These are phyloP conservation scores for Pangasius krempfi DNA, from an alignment of 2,797 vertebrate genomes.

Conservation along the genomic window DNA sequence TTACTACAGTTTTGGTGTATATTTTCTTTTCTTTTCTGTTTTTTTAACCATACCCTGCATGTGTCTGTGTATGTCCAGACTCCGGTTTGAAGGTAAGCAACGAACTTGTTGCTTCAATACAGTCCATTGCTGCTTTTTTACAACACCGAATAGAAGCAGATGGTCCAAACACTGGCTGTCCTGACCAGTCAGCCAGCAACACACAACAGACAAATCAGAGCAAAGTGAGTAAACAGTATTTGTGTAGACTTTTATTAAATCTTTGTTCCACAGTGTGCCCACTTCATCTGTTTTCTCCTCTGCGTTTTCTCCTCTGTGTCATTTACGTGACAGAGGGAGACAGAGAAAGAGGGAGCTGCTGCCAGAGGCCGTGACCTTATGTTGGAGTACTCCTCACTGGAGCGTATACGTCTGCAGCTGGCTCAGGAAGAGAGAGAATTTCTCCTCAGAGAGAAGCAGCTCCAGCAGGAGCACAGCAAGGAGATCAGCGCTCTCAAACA, in stretches of 20 bases:
- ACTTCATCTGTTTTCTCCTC: neutral
- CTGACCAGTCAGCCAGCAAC: conserved; percentile 27
- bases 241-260: neutral
- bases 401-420: conserved; percentile 73
- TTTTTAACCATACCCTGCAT: neutral
- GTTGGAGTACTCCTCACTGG: conserved; percentile 59
- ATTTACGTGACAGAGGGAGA: conserved; percentile 47
- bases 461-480: conserved; percentile 73
- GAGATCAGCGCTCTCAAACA: conserved; percentile 79
- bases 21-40: neutral
- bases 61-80: conserved; percentile 58
- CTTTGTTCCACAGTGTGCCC: neutral
- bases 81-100: conserved; percentile 60
- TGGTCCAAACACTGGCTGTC: conserved; percentile 30
- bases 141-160: conserved; percentile 66
- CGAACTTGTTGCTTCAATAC: conserved; percentile 68
- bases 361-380: conserved; percentile 37
- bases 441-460: conserved; percentile 66
- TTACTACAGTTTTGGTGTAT: neutral
- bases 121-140: conserved; percentile 68
- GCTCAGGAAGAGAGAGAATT: conserved; percentile 77
- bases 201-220: conserved; percentile 23
- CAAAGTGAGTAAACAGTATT: conserved; percentile 56
- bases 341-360: conserved; percentile 58
- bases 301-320: neutral